phyloP scores from a whole-genome alignment of 2,113 vertebrate species.

The Eulemur macaco region DNA sequence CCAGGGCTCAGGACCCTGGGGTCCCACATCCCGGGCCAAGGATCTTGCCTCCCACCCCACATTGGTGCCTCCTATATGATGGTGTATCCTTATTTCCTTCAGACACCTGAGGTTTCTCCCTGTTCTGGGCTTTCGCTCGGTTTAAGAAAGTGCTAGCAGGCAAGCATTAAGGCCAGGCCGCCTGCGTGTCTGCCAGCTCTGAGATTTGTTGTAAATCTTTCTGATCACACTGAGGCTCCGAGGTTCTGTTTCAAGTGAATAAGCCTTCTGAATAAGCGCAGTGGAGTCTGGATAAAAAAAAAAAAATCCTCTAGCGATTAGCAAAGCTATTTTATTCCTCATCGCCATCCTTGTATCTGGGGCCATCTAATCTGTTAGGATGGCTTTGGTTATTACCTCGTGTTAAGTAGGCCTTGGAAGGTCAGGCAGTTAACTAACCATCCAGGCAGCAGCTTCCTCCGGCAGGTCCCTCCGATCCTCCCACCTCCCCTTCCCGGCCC shows the following conservation, averaged over 20 bases:
- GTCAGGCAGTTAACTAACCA: conserved; percentile 82
- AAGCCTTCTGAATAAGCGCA: conserved; percentile 84
- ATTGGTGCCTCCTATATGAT: background rate
- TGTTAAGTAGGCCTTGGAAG: conserved; percentile 84
- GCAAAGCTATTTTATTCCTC: conserved; percentile 82
- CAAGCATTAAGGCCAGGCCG: conserved; percentile 34
- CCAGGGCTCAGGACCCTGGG: background rate
- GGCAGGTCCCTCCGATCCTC: background rate
- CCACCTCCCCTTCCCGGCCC: background rate
- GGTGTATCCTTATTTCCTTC: background rate
- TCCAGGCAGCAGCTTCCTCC: conserved; percentile 53
- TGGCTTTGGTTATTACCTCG: conserved; percentile 82
- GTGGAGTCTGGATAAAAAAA: conserved; percentile 87
- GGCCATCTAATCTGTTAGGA: conserved; percentile 85
- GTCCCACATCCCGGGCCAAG: rapidly evolving
- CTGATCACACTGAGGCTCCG: conserved; percentile 79
- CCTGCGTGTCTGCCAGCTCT: conserved; percentile 38
- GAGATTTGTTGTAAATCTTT: conserved; percentile 74
- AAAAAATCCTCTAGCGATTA: conserved; percentile 81
- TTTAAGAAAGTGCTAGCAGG: conserved; percentile 54
- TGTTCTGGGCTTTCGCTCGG: conserved; percentile 21
- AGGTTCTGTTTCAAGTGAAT: conserved; percentile 88
- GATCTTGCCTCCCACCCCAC: background rate
- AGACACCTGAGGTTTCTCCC: background rate
- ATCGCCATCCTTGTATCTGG: conserved; percentile 79